Evolutionary conservation across 2,888 invertebrate species (phyloP), one percentile per base, ranked within the genome.

Genomic region (Alcis repandata): DNA sequence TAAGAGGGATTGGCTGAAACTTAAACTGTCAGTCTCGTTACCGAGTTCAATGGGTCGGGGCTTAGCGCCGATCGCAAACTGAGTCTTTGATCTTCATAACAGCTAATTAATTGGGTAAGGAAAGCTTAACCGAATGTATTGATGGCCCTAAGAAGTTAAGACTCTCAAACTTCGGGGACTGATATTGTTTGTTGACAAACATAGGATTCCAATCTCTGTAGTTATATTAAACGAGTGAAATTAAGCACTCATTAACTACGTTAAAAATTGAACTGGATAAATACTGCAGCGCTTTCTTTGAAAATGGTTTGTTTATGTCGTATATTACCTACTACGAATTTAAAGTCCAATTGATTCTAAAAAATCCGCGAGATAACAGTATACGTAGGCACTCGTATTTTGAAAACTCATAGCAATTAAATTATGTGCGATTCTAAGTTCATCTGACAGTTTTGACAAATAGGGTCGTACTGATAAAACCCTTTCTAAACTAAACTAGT

Each of bases 11-110:
- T 79, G 79, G 77, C 75, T 74, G 73, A 81, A 89, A 89, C 87
- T 90, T 87, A 85, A 89, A 87, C 87, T 89, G 90, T 87, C 87
- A 86, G 83, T 70, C 82, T 87, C 82, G 87, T 88, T 85, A 83
- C 82, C 74, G 83, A 87, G 81, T 87, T 85, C 84, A 85, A 83
- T 85, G 76, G 85, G 78, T 80, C 74, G 76, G 74, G 86, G 85
- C 86, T 90, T 87, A 85, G 79, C 82, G 74, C 76, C 75, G 79
- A 85, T 88, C 79, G 77, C 79, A 81, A 87, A 85, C 86, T 83
- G 80, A 76, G 77, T 80, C 89, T 91, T 91, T 90, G 90, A 91
- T 92, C 89, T 88, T 87, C 83, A 87, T 85, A 86, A 87, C 85
- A 83, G 86, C 87, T 90, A 89, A 90, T 90, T 90, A 89, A 91